A percentile compares a stretch with the other conserved stretches of the same genome.
These are phyloP conservation scores for Hydrophis major DNA, from an alignment of 2,797 vertebrate genomes.

Conservation along the genomic window DNA sequence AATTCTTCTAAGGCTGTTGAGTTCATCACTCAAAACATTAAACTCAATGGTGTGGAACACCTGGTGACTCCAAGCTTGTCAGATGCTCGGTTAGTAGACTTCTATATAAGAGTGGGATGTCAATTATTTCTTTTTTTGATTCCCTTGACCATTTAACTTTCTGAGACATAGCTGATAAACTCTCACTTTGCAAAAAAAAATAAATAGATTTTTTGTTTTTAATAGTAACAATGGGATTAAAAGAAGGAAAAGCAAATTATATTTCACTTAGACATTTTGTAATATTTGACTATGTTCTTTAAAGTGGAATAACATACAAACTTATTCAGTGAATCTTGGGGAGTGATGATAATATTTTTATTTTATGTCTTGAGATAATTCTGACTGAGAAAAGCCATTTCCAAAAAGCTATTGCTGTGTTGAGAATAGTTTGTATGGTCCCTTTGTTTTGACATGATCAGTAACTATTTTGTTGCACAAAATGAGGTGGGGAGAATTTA, in stretches of 20 bases:
- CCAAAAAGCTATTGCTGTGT: not conserved
- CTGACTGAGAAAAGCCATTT: not conserved
- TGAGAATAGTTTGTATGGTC: not conserved
- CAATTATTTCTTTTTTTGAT: not conserved
- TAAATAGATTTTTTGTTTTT: not conserved
- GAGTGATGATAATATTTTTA: not conserved
- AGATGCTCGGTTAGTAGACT: slow-evolving; percentile 81
- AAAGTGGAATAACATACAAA: not conserved
- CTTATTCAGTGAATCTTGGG: not conserved
- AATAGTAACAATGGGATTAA: not conserved
- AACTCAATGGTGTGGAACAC: slow-evolving; percentile 76
- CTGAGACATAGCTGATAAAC: not conserved
- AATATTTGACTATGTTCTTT: not conserved
- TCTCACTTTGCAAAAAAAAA: not conserved
- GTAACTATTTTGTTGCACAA: not conserved
- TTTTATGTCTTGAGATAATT: not conserved
- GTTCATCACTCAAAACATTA: slow-evolving; percentile 80
- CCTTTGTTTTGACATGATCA: not conserved
- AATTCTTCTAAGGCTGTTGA: slow-evolving; percentile 81
- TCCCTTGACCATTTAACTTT: not conserved
- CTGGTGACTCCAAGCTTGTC: slow-evolving; percentile 80
- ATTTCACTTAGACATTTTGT: not conserved
- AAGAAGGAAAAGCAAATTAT: not conserved
- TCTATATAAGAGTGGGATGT: not conserved
- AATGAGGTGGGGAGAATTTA: not conserved